phyloP scores from a whole-genome alignment of 2,888 invertebrate species.

The Microchrysa polita region DNA sequence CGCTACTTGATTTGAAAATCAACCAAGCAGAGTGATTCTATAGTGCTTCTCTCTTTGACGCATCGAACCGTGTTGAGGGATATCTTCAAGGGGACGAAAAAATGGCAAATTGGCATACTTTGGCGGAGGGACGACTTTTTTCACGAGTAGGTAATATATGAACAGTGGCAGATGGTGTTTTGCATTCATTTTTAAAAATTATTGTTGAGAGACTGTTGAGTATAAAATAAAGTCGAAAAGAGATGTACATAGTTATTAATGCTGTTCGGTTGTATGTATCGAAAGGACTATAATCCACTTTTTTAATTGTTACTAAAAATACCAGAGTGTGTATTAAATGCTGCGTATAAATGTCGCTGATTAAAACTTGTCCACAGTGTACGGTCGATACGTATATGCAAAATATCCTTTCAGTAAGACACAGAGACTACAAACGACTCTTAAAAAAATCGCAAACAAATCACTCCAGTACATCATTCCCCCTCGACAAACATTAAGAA shows the following conservation, averaged over 20 bases:
- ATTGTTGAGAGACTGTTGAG: too few species aligned
- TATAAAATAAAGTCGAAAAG: too few species aligned
- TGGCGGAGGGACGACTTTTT: too few species aligned
- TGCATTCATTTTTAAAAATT: too few species aligned
- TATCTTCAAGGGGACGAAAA: conserved; percentile 8
- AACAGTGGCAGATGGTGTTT: too few species aligned
- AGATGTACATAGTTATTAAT: too few species aligned
- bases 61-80: not conserved
- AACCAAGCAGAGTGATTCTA: conserved; percentile 51
- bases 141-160: too few species aligned
- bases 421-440: not conserved
- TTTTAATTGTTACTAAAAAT: too few species aligned
- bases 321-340: too few species aligned
- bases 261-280: too few species aligned
- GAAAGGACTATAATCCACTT: too few species aligned
- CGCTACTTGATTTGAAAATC: conserved; percentile 49
- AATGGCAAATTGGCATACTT: conserved; percentile 11
- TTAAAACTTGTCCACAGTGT: not conserved
- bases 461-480: conserved; percentile 33
- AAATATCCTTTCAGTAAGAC: not conserved
- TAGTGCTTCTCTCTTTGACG: conserved; percentile 18
- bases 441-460: conserved; percentile 48
- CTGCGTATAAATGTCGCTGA: too few species aligned
- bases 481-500: conserved; percentile 21
- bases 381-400: not conserved